phyloP scores from a whole-genome alignment of 2,888 invertebrate genomes.

The Calameuta pallipes region DNA sequence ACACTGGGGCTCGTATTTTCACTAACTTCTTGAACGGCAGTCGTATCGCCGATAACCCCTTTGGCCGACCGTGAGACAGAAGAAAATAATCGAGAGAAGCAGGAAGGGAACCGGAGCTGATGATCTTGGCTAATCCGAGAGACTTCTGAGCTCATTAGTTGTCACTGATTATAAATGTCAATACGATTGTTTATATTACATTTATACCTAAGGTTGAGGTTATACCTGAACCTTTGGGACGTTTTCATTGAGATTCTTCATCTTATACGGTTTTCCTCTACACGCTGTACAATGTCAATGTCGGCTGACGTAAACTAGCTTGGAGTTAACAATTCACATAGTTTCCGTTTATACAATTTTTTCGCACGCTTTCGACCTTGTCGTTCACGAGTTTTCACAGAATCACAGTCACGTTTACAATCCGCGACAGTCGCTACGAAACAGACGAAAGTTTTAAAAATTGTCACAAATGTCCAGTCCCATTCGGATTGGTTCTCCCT shows the following conservation, averaged over 20 bases:
- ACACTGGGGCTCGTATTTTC: slow-evolving; percentile 16
- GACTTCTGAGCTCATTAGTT: background rate
- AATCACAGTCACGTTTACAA: background rate
- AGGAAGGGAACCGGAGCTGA: background rate
- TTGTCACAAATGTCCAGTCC: background rate
- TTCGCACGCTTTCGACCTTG: background rate
- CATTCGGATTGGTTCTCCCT: background rate
- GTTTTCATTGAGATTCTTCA: background rate
- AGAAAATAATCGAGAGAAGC: background rate
- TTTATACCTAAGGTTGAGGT: background rate
- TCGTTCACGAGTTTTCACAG: background rate
- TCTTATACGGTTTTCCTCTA: background rate
- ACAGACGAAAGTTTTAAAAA: background rate
- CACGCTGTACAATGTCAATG: background rate
- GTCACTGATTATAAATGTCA: background rate
- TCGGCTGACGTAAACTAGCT: background rate
- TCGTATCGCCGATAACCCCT: slow-evolving; percentile 13
- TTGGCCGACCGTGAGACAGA: background rate
- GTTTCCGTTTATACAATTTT: too few species aligned
- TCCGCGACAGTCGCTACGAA: background rate
- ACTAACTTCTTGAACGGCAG: slow-evolving; percentile 4
- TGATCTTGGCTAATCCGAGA: background rate
- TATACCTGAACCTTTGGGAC: background rate
- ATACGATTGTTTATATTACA: background rate
- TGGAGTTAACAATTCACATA: background rate